Evolutionary conservation across 2,888 invertebrate genomes (phyloP).

Genomic region (Epinotia nisella): DNA sequence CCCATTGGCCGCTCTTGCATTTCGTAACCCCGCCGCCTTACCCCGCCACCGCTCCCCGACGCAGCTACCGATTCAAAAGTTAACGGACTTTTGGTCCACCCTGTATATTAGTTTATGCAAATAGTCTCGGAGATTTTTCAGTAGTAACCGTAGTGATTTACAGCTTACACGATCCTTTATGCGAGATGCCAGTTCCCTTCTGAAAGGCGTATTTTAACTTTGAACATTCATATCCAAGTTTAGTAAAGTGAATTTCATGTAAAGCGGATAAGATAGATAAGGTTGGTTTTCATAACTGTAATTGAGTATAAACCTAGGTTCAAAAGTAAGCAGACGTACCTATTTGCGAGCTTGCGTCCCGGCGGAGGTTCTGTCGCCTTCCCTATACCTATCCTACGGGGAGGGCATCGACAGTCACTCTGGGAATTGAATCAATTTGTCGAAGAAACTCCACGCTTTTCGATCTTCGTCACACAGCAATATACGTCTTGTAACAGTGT

Average conservation of each 20-base stretch:
- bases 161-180: conserved; percentile 1
- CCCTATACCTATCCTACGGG: conserved; percentile 51
- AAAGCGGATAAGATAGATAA: neutral
- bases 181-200: conserved; percentile 16
- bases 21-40: too few species aligned
- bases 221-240: neutral
- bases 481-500: conserved; percentile 51
- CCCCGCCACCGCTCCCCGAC: too few species aligned
- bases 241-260: neutral
- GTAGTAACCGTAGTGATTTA: neutral
- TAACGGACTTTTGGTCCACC: too few species aligned
- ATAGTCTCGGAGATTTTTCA: too few species aligned
- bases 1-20: too few species aligned
- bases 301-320: neutral
- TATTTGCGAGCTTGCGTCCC: conserved; percentile 36
- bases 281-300: neutral
- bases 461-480: conserved; percentile 62
- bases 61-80: too few species aligned
- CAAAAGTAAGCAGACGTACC: neutral
- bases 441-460: conserved; percentile 67
- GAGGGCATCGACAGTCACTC: conserved; percentile 62
- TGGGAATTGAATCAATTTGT: conserved; percentile 79
- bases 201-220: neutral
- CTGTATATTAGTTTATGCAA: too few species aligned
- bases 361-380: conserved; percentile 28